Base-by-base conservation (phyloP, 2,113 vertebrate genomes). In the Passer montanus region DNA sequence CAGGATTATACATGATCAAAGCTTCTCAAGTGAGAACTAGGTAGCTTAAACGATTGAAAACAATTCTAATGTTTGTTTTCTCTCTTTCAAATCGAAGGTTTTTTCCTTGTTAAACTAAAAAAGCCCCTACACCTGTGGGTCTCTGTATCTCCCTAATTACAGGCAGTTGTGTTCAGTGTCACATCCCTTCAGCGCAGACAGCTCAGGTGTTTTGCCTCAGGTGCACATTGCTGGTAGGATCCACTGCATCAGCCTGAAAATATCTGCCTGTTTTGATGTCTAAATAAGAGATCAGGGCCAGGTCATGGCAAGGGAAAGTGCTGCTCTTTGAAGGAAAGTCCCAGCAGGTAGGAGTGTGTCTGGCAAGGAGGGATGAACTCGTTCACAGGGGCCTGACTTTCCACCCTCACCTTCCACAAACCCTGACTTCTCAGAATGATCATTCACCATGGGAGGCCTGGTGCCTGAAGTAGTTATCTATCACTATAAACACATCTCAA, bases 31-130 rank as follows among this genome's bases (percentile, higher is more conserved):
- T 91, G 53, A 93, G 83, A 96, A 92, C 91, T 92, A 49, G 86
- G 85, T 95, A 83, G 87, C 77, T 96, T 94, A 94, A 97, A 89
- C 88, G 66, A 96, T 11, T 85, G 84, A 84, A 97, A 97, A 95
- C 86, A 88, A 90, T 95, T 66, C 83, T 50, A 90, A 63, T 91
- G 33, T 90, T 94, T 91, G 78, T 78, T 87, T 94, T 77, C 35
- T 88, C 93, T 60, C 52, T 56, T 94, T 88, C 60, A 87, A 88
- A 70, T 60, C 52, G 60, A 73, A 91, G 76, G 17, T 78, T 31
- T 80, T 56, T 35, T 87, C 73, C 73, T 94, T 96, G 41, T 72
- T 87, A 80, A 94, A 81, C 56, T 69, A 11, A 81, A 70, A n/a
- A 44, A 28, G 1, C 2, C 2, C n/a, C 37, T 17, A 10, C 28